A percentile compares a stretch with the other conserved stretches of the same genome.
phyloP scores from a whole-genome alignment of 1,140 invertebrate genomes.

The Acromyrmex echinatior region DNA sequence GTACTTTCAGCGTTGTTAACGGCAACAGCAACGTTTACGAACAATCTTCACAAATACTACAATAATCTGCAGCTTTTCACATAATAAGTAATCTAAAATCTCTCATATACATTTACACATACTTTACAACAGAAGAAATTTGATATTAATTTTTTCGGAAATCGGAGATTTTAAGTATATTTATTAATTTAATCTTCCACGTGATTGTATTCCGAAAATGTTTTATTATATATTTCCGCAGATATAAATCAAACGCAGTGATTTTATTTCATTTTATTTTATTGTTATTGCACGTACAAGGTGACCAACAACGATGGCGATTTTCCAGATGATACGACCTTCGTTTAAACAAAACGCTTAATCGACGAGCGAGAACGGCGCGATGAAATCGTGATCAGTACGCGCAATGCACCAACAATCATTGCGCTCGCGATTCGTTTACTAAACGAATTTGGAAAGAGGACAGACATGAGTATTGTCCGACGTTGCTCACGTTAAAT shows the following conservation, averaged over 20 bases:
- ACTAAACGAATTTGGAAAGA: slow-evolving; percentile 69
- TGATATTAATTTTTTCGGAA: background rate
- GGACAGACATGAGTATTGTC: slow-evolving; percentile 50
- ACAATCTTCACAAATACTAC: background rate
- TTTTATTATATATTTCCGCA: background rate
- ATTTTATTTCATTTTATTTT: slow-evolving; percentile 35
- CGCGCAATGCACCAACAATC: slow-evolving; percentile 54
- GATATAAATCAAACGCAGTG: slow-evolving; percentile 9
- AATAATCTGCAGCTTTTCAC: background rate
- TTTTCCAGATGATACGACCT: slow-evolving; percentile 43
- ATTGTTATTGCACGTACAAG: background rate
- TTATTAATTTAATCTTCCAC: slow-evolving; percentile 18
- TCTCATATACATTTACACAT: background rate
- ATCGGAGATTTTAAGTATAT: background rate
- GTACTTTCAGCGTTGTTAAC: background rate
- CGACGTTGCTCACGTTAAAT: slow-evolving; percentile 71
- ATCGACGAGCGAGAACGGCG: slow-evolving; percentile 56
- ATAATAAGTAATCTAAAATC: background rate
- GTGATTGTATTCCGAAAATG: background rate
- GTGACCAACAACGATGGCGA: slow-evolving; percentile 1
- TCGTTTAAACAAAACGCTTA: slow-evolving; percentile 61
- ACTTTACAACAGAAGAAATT: background rate
- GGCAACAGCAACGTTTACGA: background rate
- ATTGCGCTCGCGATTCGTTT: slow-evolving; percentile 71
- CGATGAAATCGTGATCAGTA: slow-evolving; percentile 70